A percentile compares a stretch with the other conserved stretches of the same genome.
These are phyloP conservation scores for Ptyas mucosa DNA, from an alignment of 2,113 vertebrate species.

Conservation along the genomic window DNA sequence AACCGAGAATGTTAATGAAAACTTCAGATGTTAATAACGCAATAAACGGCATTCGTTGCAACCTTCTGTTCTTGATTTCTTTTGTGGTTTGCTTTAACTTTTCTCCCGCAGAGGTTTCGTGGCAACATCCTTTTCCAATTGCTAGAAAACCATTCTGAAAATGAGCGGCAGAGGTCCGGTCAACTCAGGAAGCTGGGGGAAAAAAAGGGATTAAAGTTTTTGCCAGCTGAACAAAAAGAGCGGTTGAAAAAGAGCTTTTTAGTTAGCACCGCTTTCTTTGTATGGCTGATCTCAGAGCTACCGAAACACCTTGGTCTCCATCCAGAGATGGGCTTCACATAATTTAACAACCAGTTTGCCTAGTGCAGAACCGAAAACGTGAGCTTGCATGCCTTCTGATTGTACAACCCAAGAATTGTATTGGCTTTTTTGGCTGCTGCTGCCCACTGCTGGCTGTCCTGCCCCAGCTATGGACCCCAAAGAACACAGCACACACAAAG, in stretches of 20 bases:
- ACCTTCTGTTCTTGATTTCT: neutral
- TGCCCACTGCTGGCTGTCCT: too few species aligned
- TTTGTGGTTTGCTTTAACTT: conserved; percentile 30
- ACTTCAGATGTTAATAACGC: conserved; percentile 13
- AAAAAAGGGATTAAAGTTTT: neutral
- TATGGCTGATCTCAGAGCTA: neutral
- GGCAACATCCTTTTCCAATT: neutral
- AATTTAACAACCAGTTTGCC: too few species aligned
- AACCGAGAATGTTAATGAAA: neutral
- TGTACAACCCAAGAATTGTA: too few species aligned
- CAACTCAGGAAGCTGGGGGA: neutral
- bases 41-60: conserved; percentile 39
- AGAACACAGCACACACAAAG: too few species aligned
- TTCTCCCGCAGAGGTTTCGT: neutral
- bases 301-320: neutral
- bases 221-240: neutral
- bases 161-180: neutral
- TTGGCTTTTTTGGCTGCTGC: too few species aligned
- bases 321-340: neutral
- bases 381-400: too few species aligned
- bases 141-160: neutral
- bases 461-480: too few species aligned
- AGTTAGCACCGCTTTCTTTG: neutral
- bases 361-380: too few species aligned
- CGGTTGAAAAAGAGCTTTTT: neutral